Base-by-base conservation (phyloP, 1,140 invertebrate species). In the Conus betulinus region DNA sequence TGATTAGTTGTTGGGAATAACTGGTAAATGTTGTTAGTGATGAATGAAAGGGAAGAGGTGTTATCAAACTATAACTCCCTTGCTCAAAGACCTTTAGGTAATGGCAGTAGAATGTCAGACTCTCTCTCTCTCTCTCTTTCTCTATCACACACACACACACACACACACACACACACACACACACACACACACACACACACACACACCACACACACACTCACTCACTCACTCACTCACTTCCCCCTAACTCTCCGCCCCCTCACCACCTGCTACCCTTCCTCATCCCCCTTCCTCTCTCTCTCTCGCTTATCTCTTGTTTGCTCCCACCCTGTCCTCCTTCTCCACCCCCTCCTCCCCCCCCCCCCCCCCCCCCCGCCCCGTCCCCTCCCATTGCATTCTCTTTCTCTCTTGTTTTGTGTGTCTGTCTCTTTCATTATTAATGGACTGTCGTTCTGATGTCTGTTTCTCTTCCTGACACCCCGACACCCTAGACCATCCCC, bases 71-170 rank as follows among this genome's bases (percentile, higher is more conserved):
- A 39, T 39, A 39, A 39, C 39, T 39, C 39, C 39, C 39, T 39
- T 39, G 39, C 39, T 3, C 39, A 39, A 39, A 39, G 39, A 39
- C 39, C 39, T 39, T 39, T 39, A 39, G 39, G 39, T 39, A 39
- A 39, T 39, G 39, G 39, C 39, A 39, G 39, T 39, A 39, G 39
- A 39, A 39, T 39, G 39, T 39, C 39, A 39, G 39, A 39, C n/a
- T 63, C 81, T 84, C 78, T 60, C 55, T 74, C 52, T 52, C 6
- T 88, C 81, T 88, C 51, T 84, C 60, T 84, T 81, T 88, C 27
- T 84, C 51, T 82, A 15, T n/a, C 63, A 17, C 13, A 5, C 11
- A 5, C 13, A 17, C 67, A 63, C n/a, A 53, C 53, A 52, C 52
- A 87, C 83, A 71, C n/a, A 53, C 82, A 71, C 25, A 23, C 53